A percentile compares a stretch with the other conserved stretches of the same genome.
phyloP scores from a whole-genome alignment of 2,888 invertebrate genomes.

The Melieria omissa region DNA sequence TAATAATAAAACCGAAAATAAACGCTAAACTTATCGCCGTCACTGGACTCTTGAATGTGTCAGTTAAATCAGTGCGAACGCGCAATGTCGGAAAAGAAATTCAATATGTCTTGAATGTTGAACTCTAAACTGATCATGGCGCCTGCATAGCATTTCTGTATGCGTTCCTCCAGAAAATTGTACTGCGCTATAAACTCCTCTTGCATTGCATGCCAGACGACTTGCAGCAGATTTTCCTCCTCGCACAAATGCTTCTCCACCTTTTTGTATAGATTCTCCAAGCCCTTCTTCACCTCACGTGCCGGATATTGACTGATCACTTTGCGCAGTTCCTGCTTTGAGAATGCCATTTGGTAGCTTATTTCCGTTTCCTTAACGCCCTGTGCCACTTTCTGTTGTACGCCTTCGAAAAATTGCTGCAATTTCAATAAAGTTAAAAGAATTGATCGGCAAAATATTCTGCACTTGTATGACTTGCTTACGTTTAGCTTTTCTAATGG shows the following conservation, averaged over 20 bases:
- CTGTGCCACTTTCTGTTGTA: slow-evolving; percentile 89
- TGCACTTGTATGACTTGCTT: slow-evolving; percentile 54
- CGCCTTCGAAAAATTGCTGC: slow-evolving; percentile 96
- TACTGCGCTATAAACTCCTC: slow-evolving; percentile 98
- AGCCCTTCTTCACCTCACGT: slow-evolving; percentile 90
- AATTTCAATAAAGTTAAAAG: slow-evolving; percentile 23
- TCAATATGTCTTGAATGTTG: slow-evolving; percentile 93
- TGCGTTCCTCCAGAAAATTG: slow-evolving; percentile 90
- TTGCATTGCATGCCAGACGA: slow-evolving; percentile 99
- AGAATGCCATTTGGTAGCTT: slow-evolving; percentile 96
- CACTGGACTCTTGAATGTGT: not conserved
- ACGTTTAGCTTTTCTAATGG: slow-evolving; percentile 92
- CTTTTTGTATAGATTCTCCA: slow-evolving; percentile 93
- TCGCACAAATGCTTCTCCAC: slow-evolving; percentile 98
- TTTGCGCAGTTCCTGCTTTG: slow-evolving; percentile 94
- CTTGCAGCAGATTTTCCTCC: slow-evolving; percentile 90
- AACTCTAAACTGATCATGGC: slow-evolving; percentile 95
- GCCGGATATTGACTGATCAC: slow-evolving; percentile 95
- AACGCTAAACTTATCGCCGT: not conserved
- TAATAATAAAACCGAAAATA: slow-evolving; percentile 21
- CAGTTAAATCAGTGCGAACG: slow-evolving; percentile 80
- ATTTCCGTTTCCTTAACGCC: slow-evolving; percentile 98
- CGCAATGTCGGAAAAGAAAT: slow-evolving; percentile 98
- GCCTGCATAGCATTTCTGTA: slow-evolving; percentile 95
- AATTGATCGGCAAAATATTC: not conserved